These are phyloP conservation scores for Tenthredo amoena DNA, from an alignment of 2,888 invertebrate species.

Conservation along the genomic window DNA sequence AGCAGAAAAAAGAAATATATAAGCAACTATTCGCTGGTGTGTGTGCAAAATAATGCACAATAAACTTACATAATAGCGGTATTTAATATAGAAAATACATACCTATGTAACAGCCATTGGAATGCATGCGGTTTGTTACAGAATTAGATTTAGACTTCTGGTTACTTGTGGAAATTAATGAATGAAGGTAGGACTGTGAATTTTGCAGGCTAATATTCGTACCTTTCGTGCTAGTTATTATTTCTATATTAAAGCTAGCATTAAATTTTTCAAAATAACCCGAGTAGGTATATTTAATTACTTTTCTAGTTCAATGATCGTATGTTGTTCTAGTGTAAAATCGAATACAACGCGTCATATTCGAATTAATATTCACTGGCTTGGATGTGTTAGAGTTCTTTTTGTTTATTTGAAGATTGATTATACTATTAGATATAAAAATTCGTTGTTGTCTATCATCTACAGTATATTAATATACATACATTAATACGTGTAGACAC, in stretches of 20 bases:
- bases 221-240: slow-evolving; percentile 15
- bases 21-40: slow-evolving; percentile 6
- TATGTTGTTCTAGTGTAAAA: slow-evolving; percentile 1
- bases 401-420: neutral
- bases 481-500: neutral
- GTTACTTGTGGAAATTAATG: slow-evolving; percentile 36
- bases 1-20: neutral
- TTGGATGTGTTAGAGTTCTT: slow-evolving; percentile 41
- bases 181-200: slow-evolving; percentile 35
- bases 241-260: neutral
- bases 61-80: slow-evolving; percentile 22
- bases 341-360: neutral
- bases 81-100: slow-evolving; percentile 23
- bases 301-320: neutral
- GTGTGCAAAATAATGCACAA: slow-evolving; percentile 6
- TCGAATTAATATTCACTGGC: neutral
- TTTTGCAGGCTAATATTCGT: slow-evolving; percentile 30
- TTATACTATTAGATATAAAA: neutral
- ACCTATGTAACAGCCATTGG: slow-evolving; percentile 37
- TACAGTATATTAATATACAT: neutral
- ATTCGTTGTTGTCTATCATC: neutral
- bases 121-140: slow-evolving; percentile 48
- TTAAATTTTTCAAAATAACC: neutral
- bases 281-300: neutral
- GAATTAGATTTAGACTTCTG: slow-evolving; percentile 42